Conservation (phyloP, 2,113 vertebrate genomes). For the Chloroceryle aenea region DNA sequence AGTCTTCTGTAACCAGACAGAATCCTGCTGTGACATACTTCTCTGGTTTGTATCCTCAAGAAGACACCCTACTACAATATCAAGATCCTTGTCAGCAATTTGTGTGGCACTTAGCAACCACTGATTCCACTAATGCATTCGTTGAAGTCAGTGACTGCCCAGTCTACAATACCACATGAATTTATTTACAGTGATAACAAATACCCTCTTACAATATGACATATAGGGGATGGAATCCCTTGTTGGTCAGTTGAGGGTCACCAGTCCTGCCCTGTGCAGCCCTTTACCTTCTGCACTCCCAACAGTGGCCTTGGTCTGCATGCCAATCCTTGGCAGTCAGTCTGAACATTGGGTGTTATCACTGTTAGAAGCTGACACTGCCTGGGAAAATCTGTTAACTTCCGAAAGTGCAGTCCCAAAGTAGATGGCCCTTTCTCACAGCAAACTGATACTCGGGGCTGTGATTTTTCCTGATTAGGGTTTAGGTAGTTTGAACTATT, state of each 20-base stretch:
- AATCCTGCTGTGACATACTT: neutral
- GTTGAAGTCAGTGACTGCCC: neutral
- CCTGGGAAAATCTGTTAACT: too few relatives aligned
- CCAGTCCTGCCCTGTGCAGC: too few relatives aligned
- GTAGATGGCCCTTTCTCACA: neutral
- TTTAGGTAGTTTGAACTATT: neutral
- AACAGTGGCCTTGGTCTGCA: too few relatives aligned
- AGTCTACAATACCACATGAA: neutral
- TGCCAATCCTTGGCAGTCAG: too few relatives aligned
- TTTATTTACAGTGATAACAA: neutral
- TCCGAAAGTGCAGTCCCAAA: neutral
- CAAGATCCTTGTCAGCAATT: neutral
- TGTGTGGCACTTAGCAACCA: neutral
- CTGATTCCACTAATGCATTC: neutral
- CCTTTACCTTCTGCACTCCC: too few relatives aligned
- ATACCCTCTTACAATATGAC: neutral
- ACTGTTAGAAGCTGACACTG: too few relatives aligned
- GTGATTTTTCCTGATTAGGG: neutral
- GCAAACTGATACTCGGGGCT: neutral
- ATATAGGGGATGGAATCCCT: too few relatives aligned
- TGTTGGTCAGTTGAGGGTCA: too few relatives aligned
- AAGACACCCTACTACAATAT: neutral
- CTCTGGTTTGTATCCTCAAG: neutral
- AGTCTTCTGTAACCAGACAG: neutral
- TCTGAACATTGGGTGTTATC: too few relatives aligned